These are phyloP conservation scores for Parazoanthus atlanticus DNA, from an alignment of 92 coral and sea anemone genomes.

Conservation along the genomic window DNA sequence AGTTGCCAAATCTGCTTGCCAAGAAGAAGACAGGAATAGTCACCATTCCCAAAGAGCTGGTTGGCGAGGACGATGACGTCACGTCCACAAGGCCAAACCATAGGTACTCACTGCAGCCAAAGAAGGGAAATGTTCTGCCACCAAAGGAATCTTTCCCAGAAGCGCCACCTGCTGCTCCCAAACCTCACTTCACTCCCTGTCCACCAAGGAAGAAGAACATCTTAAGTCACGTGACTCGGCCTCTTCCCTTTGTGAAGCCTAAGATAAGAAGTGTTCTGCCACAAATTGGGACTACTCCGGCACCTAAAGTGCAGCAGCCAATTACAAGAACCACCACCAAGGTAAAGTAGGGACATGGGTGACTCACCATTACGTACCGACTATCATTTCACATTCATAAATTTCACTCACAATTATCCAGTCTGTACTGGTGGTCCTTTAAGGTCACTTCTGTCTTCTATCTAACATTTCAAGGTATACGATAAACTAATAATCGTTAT, in stretches of 20 bases:
- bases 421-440: too few relatives aligned
- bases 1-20: conserved; percentile 21
- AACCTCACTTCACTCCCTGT: conserved; percentile 7
- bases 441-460: too few relatives aligned
- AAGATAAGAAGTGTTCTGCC: neutral
- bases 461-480: too few relatives aligned
- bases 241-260: conserved; percentile 18
- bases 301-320: neutral
- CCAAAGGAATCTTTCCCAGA: neutral
- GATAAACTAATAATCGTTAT: too few relatives aligned
- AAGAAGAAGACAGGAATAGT: conserved; percentile 15
- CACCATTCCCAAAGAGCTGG: conserved; percentile 37
- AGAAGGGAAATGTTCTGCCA: conserved; percentile 25
- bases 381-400: neutral
- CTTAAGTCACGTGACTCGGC: neutral
- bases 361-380: neutral
- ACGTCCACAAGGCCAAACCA: neutral
- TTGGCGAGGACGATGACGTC: conserved; percentile 19
- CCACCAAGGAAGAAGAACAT: conserved; percentile 13
- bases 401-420: too few relatives aligned
- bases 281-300: neutral
- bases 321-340: neutral
- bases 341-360: neutral
- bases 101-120: neutral
- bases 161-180: neutral